Evolutionary conservation across 2,113 vertebrate genomes (phyloP), one percentile per base, ranked within the genome.

Genomic region (Lophius piscatorius): DNA sequence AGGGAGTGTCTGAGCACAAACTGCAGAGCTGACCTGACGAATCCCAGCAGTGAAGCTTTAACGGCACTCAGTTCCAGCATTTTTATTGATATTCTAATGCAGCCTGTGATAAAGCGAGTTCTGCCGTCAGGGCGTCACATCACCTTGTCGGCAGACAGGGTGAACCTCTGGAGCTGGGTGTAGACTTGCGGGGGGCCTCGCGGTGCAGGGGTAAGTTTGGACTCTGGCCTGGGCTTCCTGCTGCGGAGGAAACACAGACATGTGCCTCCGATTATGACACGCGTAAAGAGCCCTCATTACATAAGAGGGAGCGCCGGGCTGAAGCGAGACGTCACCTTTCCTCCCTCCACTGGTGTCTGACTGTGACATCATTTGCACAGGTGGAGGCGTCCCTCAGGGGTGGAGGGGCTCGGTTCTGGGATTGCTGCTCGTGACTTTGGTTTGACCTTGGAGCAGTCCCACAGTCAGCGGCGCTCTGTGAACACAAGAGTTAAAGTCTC

Each of bases 111-210:
- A n/a, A n/a, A n/a, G n/a, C n/a, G n/a, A n/a, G n/a, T n/a, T 62
- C 7, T 46, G 23, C 29, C 38, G 47, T 33, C 13, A 5, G 48
- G 47, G 34, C 38, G 40, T 69, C 5, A 1, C 14, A 29, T 64
- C 72, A 92, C 91, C 91, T 92, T 92, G 82, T 92, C 90, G 55
- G 90, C 90, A 59, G 91, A 92, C 58, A 89, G 80, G 1, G 90
- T 91, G 74, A 92, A 91, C 81, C 90, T 88, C 78, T 91, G 90
- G 51, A 92, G 90, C 80, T 91, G 91, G 0, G 47, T 39, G 24
- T 88, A 84, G 45, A 91, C 82, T 60, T 81, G 80, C 69, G 87
- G 71, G 84, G 90, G 87, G 83, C 80, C 78, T 46, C 17, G 75
- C 0, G 63, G 55, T 62, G 67, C 39, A 21, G 62, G 17, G 47